phyloP scores from a whole-genome alignment of 2,113 vertebrate species.

The Polyodon spathula region DNA sequence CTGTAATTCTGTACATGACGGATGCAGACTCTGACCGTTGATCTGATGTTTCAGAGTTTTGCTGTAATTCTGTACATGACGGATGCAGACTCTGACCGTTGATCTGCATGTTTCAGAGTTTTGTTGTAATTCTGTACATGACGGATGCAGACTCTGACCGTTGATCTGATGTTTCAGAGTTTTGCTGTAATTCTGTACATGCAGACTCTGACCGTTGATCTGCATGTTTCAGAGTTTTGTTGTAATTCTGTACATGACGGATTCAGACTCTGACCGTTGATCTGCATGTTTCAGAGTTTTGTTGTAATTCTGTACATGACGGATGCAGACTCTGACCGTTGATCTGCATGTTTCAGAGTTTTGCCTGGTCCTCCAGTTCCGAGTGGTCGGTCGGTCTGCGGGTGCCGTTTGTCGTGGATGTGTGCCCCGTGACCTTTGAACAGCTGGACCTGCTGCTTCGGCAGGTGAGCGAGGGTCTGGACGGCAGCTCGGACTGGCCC shows the following conservation, averaged over 20 bases:
- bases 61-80: conserved; percentile 23
- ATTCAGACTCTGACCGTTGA: background rate
- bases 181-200: too few species aligned
- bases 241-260: too few species aligned
- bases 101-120: conserved; percentile 47
- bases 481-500: conserved; percentile 91
- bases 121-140: conserved; percentile 54
- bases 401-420: conserved; percentile 91
- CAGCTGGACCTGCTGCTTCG: conserved; percentile 87
- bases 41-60: conserved; percentile 8
- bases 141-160: too few species aligned
- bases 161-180: too few species aligned
- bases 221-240: too few species aligned
- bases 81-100: background rate
- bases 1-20: too few species aligned
- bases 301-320: too few species aligned
- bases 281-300: conserved; percentile 58
- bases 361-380: conserved; percentile 93
- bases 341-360: conserved; percentile 47
- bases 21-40: too few species aligned
- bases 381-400: conserved; percentile 93
- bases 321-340: background rate
- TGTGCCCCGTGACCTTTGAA: conserved; percentile 90
- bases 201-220: too few species aligned
- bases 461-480: conserved; percentile 94